Conservation (phyloP, 2,888 invertebrate species). For the Trileptium ribeirensis region DNA sequence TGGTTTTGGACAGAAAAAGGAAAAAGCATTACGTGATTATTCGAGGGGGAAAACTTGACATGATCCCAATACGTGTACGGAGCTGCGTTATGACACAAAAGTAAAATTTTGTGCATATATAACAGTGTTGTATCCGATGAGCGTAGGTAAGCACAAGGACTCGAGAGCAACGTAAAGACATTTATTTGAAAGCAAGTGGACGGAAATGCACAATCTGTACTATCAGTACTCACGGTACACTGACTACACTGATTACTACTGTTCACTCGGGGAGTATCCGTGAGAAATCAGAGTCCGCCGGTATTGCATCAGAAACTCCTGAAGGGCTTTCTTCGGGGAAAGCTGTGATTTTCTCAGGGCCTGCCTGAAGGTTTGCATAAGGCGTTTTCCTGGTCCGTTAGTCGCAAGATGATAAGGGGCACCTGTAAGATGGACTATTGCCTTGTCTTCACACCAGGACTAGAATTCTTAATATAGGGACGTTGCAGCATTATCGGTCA, state of each 20-base stretch:
- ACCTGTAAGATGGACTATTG: slow-evolving; percentile 23
- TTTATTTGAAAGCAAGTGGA: no score
- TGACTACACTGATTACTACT: slow-evolving; percentile 4
- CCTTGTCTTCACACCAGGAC: background rate
- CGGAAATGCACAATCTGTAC: no score
- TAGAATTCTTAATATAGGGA: slow-evolving; percentile 23
- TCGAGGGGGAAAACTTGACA: no score
- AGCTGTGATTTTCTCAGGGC: slow-evolving; percentile 24
- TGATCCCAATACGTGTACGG: no score
- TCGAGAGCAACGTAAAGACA: no score
- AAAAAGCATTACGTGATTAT: no score
- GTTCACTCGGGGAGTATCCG: slow-evolving; percentile 26
- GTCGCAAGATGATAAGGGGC: slow-evolving; percentile 38
- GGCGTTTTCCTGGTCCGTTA: slow-evolving; percentile 20
- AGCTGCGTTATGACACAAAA: no score
- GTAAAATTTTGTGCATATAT: no score
- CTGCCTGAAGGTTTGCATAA: slow-evolving; percentile 35
- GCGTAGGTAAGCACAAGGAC: no score
- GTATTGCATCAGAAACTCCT: slow-evolving; percentile 29
- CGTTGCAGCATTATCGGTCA: slow-evolving; percentile 37
- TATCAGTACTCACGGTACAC: no score
- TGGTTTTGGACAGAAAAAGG: no score
- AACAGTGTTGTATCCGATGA: no score
- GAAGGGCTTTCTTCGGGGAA: slow-evolving; percentile 25
- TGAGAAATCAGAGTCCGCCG: slow-evolving; percentile 15